Evolutionary conservation across 2,888 invertebrate species (phyloP).

Genomic region (Melanostoma mellinum): DNA sequence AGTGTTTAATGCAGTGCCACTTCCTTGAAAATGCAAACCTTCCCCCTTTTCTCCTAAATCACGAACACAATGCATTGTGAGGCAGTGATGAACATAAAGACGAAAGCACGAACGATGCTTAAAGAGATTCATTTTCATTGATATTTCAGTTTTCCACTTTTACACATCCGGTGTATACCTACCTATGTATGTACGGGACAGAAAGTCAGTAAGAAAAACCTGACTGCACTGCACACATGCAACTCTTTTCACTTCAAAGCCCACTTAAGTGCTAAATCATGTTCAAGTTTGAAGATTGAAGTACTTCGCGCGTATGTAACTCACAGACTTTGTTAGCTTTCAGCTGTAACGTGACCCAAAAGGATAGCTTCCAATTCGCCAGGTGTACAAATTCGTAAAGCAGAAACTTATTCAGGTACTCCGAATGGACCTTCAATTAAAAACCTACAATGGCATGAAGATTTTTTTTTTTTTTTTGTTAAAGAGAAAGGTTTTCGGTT

Average conservation of each 20-base stretch:
- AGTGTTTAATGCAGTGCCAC: constrained; percentile 37
- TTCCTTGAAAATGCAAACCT: constrained; percentile 42
- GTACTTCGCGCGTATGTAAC: constrained; percentile 33
- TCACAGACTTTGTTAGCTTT: constrained; percentile 26
- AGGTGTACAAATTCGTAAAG: constrained; percentile 53
- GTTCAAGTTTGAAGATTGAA: constrained; percentile 65
- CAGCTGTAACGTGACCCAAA: constrained; percentile 61
- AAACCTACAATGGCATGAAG: constrained; percentile 9
- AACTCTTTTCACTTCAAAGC: constrained; percentile 35
- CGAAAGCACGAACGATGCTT: constrained; percentile 16
- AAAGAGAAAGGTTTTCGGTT: constrained; percentile 9
- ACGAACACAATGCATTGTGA: not conserved
- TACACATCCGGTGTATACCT: constrained; percentile 45
- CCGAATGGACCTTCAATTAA: constrained; percentile 61
- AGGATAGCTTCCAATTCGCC: constrained; percentile 36
- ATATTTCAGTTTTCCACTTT: constrained; percentile 69
- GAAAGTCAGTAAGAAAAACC: not conserved
- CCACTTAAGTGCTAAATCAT: constrained; percentile 70
- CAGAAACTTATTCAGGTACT: constrained; percentile 28
- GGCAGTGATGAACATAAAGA: not conserved
- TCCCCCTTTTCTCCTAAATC: not conserved
- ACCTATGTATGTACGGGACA: not conserved
- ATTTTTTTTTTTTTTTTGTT: constrained; percentile 6
- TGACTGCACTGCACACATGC: constrained; percentile 20
- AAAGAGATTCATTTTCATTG: constrained; percentile 62